A percentile compares a stretch with the other conserved stretches of the same genome.
Evolutionary conservation across 2,113 vertebrate genomes (phyloP).

Genomic region (Myotis davidii): DNA sequence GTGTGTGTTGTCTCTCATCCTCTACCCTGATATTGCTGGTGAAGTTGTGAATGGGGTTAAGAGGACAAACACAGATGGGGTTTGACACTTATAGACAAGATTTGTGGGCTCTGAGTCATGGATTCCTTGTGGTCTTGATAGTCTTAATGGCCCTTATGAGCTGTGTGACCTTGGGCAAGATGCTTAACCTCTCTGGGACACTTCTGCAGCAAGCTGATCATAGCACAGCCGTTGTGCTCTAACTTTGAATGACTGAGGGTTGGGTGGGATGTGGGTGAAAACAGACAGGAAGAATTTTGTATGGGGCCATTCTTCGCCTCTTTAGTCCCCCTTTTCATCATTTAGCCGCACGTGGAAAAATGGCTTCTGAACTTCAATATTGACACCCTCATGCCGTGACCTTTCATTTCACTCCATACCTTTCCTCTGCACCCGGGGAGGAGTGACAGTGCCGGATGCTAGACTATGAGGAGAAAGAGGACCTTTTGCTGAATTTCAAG

Average conservation of each 20-base stretch:
- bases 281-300: background rate
- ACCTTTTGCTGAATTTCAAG: background rate
- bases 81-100: background rate
- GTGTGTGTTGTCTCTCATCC: background rate
- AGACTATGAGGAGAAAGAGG: background rate
- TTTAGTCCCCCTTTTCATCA: background rate
- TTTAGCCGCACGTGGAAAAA: background rate
- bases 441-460: background rate
- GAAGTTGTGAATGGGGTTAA: background rate
- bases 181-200: background rate
- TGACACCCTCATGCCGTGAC: background rate
- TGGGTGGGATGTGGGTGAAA: background rate
- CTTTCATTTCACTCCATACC: background rate
- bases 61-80: background rate
- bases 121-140: background rate
- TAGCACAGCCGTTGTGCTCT: background rate
- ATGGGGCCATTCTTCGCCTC: background rate
- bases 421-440: background rate
- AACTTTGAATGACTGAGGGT: background rate
- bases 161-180: constrained; percentile 1
- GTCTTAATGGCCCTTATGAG: background rate
- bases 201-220: background rate
- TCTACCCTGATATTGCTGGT: background rate
- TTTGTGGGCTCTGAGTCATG: background rate
- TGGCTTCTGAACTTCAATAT: background rate